Base-by-base conservation (phyloP, 2,888 invertebrate genomes). In the Drosophila fungiperda region DNA sequence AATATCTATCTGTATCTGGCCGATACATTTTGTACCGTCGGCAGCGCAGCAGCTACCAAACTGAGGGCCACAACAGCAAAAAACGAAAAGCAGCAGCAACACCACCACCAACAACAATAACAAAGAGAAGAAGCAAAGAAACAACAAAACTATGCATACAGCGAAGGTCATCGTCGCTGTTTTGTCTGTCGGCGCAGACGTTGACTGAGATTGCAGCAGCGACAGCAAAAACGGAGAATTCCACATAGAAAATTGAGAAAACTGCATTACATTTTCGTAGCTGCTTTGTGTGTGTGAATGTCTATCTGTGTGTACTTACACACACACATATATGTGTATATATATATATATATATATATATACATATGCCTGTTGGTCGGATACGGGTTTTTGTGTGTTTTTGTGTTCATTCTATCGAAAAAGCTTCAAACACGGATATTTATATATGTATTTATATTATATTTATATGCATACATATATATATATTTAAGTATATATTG, bases 211-310 rank as follows among this genome's bases (percentile, higher is more conserved):
- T 78, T 55, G 50, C 45, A 57, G 15, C 75, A 52, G 68, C 36
- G 42, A 42, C 58, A 62, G 45, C 49, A 53, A 62, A 66, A 68
- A 72, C 74, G 78, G 57, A 84, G 69, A 78, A 77, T 87, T 85
- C 77, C 77, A 85, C 74, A 82, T 89, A 82, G 90, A 87, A 85
- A 85, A 85, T 85, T 68, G 77, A 87, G 86, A 89, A 89, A 85
- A 85, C 74, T 85, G 84, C 90, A 85, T 85, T 82, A 87, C 73
- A 82, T 85, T 87, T 87, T 89, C 73, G 82, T 87, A 78, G 78
- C 63, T 80, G 59, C 52, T 66, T 60, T 75, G 69, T 65, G 59
- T 73, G 67, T 38, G 12, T 75, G 32, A 54, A 17, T 61, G 32
- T 65, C 35, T 54, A 35, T 52, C 55, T 29, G 59, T 23, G 40